These are phyloP conservation scores for Reticulitermes speratus DNA, from an alignment of 1,140 invertebrate genomes.

Conservation along the genomic window DNA sequence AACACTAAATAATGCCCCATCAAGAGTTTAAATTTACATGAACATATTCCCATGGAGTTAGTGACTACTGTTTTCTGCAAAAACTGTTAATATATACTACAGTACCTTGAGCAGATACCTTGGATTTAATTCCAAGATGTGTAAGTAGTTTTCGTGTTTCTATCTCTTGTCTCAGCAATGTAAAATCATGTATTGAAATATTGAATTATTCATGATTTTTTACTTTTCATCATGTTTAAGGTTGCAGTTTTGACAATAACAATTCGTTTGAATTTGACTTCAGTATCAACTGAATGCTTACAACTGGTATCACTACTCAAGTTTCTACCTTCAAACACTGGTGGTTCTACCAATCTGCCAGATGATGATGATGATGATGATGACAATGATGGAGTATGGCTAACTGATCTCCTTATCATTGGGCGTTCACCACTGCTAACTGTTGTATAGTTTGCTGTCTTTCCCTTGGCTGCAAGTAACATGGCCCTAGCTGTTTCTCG, in stretches of 20 bases:
- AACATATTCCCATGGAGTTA: background rate
- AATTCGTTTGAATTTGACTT: constrained; percentile 7
- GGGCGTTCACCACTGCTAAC: background rate
- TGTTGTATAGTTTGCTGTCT: background rate
- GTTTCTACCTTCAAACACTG: background rate
- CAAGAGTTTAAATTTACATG: constrained; percentile 1
- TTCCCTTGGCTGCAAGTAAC: background rate
- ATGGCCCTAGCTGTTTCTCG: background rate
- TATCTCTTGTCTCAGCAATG: background rate
- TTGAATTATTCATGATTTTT: constrained; percentile 1
- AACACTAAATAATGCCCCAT: constrained; percentile 6
- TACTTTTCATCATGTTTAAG: constrained; percentile 24
- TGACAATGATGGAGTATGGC: background rate
- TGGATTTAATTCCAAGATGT: background rate
- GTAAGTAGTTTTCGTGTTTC: background rate
- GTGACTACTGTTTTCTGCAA: background rate
- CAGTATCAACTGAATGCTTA: background rate
- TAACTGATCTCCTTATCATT: background rate
- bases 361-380: background rate
- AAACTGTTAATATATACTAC: background rate
- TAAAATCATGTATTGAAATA: too few species aligned
- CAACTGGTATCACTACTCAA: background rate
- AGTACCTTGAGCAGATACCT: background rate
- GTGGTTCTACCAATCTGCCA: background rate
- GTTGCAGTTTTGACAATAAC: constrained; percentile 30